Conservation (phyloP, 2,888 invertebrate genomes). For the Melinopterus prodromus region DNA sequence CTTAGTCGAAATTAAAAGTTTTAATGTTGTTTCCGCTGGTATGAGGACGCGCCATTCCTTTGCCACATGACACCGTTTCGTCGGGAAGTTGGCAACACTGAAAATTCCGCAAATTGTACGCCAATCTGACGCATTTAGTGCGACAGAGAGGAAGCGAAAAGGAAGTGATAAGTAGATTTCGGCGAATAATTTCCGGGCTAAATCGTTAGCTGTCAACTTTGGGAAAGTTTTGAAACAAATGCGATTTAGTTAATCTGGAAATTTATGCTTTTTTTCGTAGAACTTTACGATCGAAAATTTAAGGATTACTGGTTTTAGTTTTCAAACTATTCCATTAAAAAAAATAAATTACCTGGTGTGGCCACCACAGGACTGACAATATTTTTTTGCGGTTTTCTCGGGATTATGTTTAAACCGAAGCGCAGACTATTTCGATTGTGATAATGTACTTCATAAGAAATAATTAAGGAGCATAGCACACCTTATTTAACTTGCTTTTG, state of each 20-base stretch:
- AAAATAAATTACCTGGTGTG: too few species aligned
- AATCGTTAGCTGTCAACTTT: background rate
- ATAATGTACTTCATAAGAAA: too few species aligned
- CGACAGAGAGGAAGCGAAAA: background rate
- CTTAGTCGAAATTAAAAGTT: background rate
- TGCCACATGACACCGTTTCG: background rate
- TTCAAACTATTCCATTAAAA: too few species aligned
- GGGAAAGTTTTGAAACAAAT: background rate
- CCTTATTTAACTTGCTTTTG: too few species aligned
- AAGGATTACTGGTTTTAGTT: background rate
- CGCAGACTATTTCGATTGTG: too few species aligned
- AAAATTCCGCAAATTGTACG: background rate
- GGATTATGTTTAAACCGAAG: too few species aligned
- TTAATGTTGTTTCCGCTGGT: too few species aligned
- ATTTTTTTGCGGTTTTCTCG: too few species aligned
- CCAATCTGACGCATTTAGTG: background rate
- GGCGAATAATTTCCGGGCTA: background rate
- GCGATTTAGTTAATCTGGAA: background rate
- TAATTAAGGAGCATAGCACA: too few species aligned
- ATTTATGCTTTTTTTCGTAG: background rate
- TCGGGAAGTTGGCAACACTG: background rate
- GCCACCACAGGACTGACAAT: too few species aligned
- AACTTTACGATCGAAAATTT: background rate
- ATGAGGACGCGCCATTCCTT: background rate
- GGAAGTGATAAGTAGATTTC: background rate